Evolutionary conservation across 2,888 invertebrate genomes (phyloP).

Genomic region (Hydropsyche betteni): DNA sequence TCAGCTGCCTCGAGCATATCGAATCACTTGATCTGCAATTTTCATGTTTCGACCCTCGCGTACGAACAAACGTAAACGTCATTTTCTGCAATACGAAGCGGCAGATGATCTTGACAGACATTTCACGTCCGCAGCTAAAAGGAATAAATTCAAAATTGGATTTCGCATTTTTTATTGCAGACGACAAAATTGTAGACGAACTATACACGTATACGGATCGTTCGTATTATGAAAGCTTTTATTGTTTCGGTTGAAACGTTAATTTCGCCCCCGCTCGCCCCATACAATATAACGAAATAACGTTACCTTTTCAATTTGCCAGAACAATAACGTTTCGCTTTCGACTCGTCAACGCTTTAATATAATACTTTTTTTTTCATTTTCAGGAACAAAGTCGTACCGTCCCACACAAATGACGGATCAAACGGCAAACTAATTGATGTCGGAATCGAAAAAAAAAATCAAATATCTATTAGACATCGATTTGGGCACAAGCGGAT

Average conservation of each 20-base stretch:
- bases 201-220: neutral
- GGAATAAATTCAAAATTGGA: too few species aligned
- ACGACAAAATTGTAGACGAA: conserved; percentile 1
- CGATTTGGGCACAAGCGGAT: too few species aligned
- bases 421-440: too few species aligned
- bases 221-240: conserved; percentile 32
- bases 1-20: conserved; percentile 51
- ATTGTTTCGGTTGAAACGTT: conserved; percentile 34
- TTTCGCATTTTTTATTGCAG: neutral
- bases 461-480: too few species aligned
- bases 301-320: conserved; percentile 23
- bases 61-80: neutral
- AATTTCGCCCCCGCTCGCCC: conserved; percentile 28
- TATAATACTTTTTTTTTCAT: conserved; percentile 15
- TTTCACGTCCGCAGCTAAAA: neutral
- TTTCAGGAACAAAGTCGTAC: neutral
- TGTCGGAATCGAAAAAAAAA: too few species aligned
- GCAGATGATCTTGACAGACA: conserved; percentile 16
- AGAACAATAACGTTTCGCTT: conserved; percentile 3
- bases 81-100: conserved; percentile 31
- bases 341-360: too few species aligned
- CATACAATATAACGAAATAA: conserved; percentile 21
- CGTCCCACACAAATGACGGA: too few species aligned
- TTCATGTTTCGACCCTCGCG: conserved; percentile 20
- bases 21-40: conserved; percentile 46